Base-by-base conservation (phyloP, 2,113 vertebrate species). In the Ceratotherium simum region DNA sequence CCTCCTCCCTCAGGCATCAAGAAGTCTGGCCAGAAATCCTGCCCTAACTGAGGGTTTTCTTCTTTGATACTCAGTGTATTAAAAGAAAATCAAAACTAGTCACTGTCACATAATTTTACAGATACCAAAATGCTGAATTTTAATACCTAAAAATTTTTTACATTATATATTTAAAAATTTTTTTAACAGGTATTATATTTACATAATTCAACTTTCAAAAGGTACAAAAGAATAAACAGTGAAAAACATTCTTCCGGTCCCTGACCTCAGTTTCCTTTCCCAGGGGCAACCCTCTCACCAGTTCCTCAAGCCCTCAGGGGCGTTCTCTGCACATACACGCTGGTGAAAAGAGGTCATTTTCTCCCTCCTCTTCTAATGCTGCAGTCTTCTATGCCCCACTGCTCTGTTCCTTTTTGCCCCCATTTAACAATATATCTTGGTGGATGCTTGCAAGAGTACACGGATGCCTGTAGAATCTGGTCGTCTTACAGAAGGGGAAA, bases 401-500 rank as follows among this genome's bases (percentile, higher is more conserved):
- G 20, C n/a, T 72, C 48, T 39, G 21, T 69, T 81, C 69, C 42
- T 23, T 10, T 42, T 42, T 42, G 42, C 58, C 9, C 20, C 9
- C 46, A 8, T 16, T 39, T 81, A 64, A 62, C 60, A 10, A 2
- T 39, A 5, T 23, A 9, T 75, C 17, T 95, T 42, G 8, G 36
- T 18, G 36, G 31, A 27, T 56, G 60, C 82, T 85, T 62, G 46
- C 90, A 62, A 80, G 64, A 90, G 20, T 8, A n/a, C 58, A 16
- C 0, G 8, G 62, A 70, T 33, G n/a, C 75, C 76, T 78, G 12
- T 67, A 75, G 62, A 82, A 79, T 20, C 46, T 20, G 62, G 56
- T 70, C 65, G 62, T 75, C 91, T 93, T 60, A 58, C 51, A 31
- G 31, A 79, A 88, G n/a, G 33, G 76, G 48, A 95, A 91, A 95